Percentiles rank a stretch among this genome's conserved stretches.
phyloP scores from a whole-genome alignment of 1,140 invertebrate genomes.

The Ceratoteleas bidentatus region DNA sequence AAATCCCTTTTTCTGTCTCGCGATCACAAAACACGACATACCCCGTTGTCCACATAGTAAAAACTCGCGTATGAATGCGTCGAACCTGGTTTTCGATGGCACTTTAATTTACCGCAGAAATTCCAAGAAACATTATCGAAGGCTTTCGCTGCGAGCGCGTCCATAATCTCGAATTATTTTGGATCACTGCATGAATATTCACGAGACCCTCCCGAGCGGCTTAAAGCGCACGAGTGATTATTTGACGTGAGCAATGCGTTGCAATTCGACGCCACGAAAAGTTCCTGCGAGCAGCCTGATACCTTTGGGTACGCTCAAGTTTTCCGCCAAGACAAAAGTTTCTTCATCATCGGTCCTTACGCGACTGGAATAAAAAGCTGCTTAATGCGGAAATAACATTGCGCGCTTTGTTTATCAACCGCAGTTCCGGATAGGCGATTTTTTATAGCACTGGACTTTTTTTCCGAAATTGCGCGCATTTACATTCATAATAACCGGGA shows the following conservation, averaged over 20 bases:
- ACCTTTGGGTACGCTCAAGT: slow-evolving; percentile 42
- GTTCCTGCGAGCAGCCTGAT: slow-evolving; percentile 62
- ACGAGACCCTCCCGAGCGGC: slow-evolving; percentile 53
- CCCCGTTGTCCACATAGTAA: too few relatives aligned
- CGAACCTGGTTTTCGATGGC: too few relatives aligned
- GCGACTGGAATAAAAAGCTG: slow-evolving; percentile 39
- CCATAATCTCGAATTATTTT: slow-evolving; percentile 66
- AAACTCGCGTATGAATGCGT: too few relatives aligned
- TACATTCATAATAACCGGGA: not conserved
- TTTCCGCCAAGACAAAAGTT: slow-evolving; percentile 57
- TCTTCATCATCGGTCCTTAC: slow-evolving; percentile 51
- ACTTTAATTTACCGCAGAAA: too few relatives aligned
- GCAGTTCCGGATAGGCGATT: too few relatives aligned
- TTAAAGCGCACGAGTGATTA: slow-evolving; percentile 60
- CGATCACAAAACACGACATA: too few relatives aligned
- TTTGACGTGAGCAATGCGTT: slow-evolving; percentile 57
- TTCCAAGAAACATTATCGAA: slow-evolving; percentile 43
- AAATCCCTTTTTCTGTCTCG: too few relatives aligned
- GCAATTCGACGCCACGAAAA: slow-evolving; percentile 54
- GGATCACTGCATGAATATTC: slow-evolving; percentile 70
- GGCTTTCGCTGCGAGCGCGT: slow-evolving; percentile 48
- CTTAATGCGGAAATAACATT: slow-evolving; percentile 43
- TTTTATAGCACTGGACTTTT: not conserved
- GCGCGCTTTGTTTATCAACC: slow-evolving; percentile 23
- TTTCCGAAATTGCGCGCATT: not conserved